Evolutionary conservation across 2,113 vertebrate species (phyloP).

Genomic region (Microtus oregoni): DNA sequence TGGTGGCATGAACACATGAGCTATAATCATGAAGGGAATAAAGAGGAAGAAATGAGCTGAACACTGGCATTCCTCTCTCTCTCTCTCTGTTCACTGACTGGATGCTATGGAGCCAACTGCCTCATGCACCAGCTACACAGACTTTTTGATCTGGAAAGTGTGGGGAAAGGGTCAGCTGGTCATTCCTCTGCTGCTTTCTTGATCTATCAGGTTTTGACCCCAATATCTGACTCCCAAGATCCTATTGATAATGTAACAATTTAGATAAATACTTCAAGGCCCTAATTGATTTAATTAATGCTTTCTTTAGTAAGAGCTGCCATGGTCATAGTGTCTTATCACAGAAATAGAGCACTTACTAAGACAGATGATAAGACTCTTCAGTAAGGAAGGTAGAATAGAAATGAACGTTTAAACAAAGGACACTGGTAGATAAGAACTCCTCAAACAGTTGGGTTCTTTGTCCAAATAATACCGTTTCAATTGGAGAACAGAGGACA

Average conservation of each 20-base stretch:
- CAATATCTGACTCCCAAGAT: too few species aligned
- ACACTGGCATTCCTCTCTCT: background rate
- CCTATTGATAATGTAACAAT: too few species aligned
- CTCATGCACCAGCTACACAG: background rate
- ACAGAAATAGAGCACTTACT: background rate
- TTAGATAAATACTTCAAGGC: background rate
- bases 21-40: background rate
- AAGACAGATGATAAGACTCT: background rate
- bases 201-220: too few species aligned
- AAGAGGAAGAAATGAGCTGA: background rate
- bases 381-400: background rate
- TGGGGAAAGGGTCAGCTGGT: too few species aligned
- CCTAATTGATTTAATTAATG: background rate
- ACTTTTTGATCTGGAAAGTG: too few species aligned
- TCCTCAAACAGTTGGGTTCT: background rate
- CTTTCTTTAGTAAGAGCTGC: background rate
- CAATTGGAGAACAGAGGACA: background rate
- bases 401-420: background rate
- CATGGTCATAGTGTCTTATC: background rate
- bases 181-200: too few species aligned
- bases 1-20: background rate
- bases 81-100: background rate
- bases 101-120: background rate
- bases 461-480: background rate
- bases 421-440: background rate